Conservation (phyloP, 2,888 invertebrate species). For the Pterobdella sp. region DNA sequence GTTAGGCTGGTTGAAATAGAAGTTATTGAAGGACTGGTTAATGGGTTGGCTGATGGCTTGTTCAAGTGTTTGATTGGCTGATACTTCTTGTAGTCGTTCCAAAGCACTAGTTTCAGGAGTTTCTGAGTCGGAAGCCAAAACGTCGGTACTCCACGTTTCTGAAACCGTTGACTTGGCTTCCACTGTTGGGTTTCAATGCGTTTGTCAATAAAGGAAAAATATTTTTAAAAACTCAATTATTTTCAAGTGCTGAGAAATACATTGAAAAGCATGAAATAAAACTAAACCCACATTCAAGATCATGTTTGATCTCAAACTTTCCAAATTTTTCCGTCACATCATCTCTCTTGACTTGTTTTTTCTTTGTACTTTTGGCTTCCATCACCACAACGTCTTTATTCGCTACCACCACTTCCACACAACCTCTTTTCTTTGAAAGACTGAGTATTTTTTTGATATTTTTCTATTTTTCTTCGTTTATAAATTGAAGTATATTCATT, state of each 20-base stretch:
- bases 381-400: slow-evolving; percentile 3
- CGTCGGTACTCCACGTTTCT: slow-evolving; percentile 98
- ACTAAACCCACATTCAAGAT: slow-evolving; percentile 43
- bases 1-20: too few relatives aligned
- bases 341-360: slow-evolving; percentile 71
- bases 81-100: slow-evolving; percentile 47
- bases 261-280: neutral
- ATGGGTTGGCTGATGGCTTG: neutral
- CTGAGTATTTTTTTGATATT: neutral
- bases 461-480: too few relatives aligned
- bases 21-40: neutral
- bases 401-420: slow-evolving; percentile 10
- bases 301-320: slow-evolving; percentile 74
- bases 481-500: too few relatives aligned
- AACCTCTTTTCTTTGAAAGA: neutral
- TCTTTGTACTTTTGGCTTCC: slow-evolving; percentile 4
- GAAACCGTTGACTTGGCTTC: slow-evolving; percentile 93
- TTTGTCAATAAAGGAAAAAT: too few relatives aligned
- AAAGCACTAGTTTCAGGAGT: slow-evolving; percentile 61
- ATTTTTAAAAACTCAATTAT: neutral
- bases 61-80: neutral
- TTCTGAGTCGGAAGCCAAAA: slow-evolving; percentile 90
- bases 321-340: slow-evolving; percentile 97
- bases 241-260: slow-evolving; percentile 1
- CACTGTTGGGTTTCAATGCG: slow-evolving; percentile 57